A percentile compares a stretch with the other conserved stretches of the same genome.
phyloP scores from a whole-genome alignment of 2,797 vertebrate genomes.

The Nasua narica region DNA sequence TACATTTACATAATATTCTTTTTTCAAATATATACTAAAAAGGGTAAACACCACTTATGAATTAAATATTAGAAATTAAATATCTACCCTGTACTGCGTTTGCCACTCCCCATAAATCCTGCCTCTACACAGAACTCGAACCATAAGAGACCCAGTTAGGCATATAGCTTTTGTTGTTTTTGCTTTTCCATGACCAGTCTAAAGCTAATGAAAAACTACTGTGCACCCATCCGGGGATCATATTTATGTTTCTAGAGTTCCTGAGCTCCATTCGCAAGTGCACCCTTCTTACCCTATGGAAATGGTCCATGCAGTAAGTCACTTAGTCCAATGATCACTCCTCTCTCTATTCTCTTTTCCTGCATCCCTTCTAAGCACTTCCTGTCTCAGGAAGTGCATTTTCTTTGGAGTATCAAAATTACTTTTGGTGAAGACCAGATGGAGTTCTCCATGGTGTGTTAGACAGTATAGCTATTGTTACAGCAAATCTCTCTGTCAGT shows the following conservation, averaged over 20 bases:
- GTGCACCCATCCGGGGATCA: accelerated
- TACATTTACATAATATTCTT: not conserved
- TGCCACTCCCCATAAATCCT: not conserved
- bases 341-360: not conserved
- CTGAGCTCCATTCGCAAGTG: not conserved
- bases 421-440: not conserved
- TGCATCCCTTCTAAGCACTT: accelerated
- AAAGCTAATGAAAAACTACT: not conserved
- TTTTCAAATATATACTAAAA: not conserved
- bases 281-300: accelerated
- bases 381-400: not conserved
- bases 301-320: not conserved
- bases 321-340: not conserved
- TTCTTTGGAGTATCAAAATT: not conserved
- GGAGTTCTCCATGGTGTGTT: not conserved
- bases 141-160: not conserved
- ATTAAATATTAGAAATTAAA: not conserved
- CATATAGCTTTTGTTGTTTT: not conserved
- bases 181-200: not conserved
- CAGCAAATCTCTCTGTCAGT: not conserved
- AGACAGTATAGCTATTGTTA: not conserved
- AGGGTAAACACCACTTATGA: not conserved
- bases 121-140: not conserved
- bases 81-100: not conserved
- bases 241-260: too few species aligned